Evolutionary conservation across 2,888 invertebrate species (phyloP), one percentile per base, ranked within the genome.

Genomic region (Cantharis lateralis): DNA sequence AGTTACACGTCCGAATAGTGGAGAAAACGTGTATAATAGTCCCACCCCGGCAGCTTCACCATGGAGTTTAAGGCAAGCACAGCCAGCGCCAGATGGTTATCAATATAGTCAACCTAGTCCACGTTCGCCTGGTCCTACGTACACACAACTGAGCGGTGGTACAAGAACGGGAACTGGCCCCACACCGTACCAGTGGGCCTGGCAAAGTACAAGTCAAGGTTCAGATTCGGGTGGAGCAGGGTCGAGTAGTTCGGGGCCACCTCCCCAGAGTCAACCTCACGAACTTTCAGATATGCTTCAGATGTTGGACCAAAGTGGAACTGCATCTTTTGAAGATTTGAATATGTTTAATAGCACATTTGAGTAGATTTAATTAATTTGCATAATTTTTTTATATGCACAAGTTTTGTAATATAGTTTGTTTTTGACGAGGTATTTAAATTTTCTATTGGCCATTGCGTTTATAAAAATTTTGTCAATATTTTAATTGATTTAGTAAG

Each of bases 251-350:
- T 91, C 89, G 48, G 87, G 87, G 10, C 91, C 92, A 75, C 92
- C 92, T 63, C 92, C 93, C 48, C 93, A 92, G 75, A 92, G 93
- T 62, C 93, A 93, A 83, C 93, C 93, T 9, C 94, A 94, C 84
- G 96, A 96, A 89, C 91, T 97, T 75, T 95, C 96, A 15, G 97
- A 97, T 85, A 96, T 97, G 96, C 90, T 97, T 84, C 96, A 97
- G 89, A 96, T 97, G 93, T 89, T 97, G 75, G 95, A 96, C 89
- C 95, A 95, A 87, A 93, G 94, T 84, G 95, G 93, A 71, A 91
- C 95, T 62, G 91, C 95, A 76, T 93, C 95, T 26, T 97, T 97
- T 87, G 96, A 96, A 87, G 97, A 97, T 88, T 91, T 97, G 84
- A 93, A 93, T 85, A 97, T 97, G 96, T 97, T 97, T 88, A 96